Evolutionary conservation across 2,888 invertebrate species (phyloP).

Genomic region (Melipona beecheii): DNA sequence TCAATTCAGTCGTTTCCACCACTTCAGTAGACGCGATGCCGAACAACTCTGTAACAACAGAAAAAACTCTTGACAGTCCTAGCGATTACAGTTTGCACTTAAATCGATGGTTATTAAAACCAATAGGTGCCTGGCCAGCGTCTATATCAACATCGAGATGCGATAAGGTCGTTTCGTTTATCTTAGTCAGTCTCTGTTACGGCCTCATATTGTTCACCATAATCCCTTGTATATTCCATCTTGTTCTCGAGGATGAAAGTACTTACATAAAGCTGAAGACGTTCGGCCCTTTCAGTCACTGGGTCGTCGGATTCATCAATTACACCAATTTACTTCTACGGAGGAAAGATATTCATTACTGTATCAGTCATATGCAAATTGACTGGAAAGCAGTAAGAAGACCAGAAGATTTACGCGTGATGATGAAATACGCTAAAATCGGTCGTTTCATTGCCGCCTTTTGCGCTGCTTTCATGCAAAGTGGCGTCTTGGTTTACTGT

Average conservation of each 20-base stretch:
- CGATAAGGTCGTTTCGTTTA: constrained; percentile 18
- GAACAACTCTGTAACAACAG: constrained; percentile 2
- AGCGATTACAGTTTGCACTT: constrained; percentile 71
- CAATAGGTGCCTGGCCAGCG: constrained; percentile 76
- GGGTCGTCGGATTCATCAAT: constrained; percentile 62
- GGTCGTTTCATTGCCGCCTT: constrained; percentile 66
- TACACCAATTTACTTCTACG: constrained; percentile 64
- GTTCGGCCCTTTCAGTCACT: constrained; percentile 74
- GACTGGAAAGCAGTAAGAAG: constrained; percentile 67
- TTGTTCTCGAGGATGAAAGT: constrained; percentile 58
- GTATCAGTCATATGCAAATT: constrained; percentile 63
- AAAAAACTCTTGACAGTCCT: neutral
- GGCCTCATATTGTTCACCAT: constrained; percentile 58
- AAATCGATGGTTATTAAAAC: constrained; percentile 74
- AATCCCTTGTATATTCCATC: constrained; percentile 61
- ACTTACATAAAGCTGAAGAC: constrained; percentile 60
- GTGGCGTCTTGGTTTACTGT: neutral
- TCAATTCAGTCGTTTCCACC: constrained; percentile 1
- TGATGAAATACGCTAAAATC: constrained; percentile 64
- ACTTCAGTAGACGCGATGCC: neutral
- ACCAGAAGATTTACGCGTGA: constrained; percentile 60
- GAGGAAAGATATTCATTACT: constrained; percentile 57
- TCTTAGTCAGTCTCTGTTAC: constrained; percentile 30
- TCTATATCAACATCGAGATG: constrained; percentile 29
- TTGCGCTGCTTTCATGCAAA: constrained; percentile 70